Base-by-base conservation (phyloP, 2,113 vertebrate genomes). In the Osmerus eperlanus region DNA sequence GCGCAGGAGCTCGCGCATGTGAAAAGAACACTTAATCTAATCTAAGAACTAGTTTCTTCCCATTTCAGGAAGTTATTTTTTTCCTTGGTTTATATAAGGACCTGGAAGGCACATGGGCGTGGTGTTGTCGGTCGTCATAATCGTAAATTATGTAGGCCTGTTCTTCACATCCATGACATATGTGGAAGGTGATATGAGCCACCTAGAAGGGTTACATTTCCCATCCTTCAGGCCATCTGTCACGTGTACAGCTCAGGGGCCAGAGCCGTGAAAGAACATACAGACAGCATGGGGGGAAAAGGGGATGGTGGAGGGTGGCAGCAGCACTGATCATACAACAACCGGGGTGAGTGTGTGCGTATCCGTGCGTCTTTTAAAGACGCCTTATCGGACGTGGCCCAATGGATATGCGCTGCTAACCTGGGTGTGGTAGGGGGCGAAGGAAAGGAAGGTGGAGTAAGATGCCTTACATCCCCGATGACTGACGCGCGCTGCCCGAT, bases 131-230 rank as follows among this genome's bases (percentile, higher is more conserved):
- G 41, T n/a, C 52, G 19, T 9, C 41, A 28, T 56, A 41, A 52
- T 60, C 63, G 60, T 66, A 76, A 58, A 55, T 72, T 68, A 62
- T 67, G 52, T 29, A 18, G 7, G 2, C 60, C 59, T 21, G 41
- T 19, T 60, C 14, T 36, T 53, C 62, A 70, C 67, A 67, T 63
- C 36, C 16, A 8, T 21, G 29, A 25, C 25, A 29, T 21, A 13
- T 58, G 4, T 58, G 62, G 69, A 72, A 79, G 51, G 16, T 29
- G 52, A 77, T 58, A 71, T 19, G 11, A 58, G 32, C 32, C 36
- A 70, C 78, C 56, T 70, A 72, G 13, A 23, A 25, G 41, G 68
- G 19, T 68, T 53, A 28, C 23, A 62, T 75, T 74, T 77, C 66
- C 25, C 47, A 21, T 3, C 29, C 53, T 51, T 6, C n/a, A 51